Conservation (phyloP, 2,797 vertebrate genomes). For the Diplodus puntazzo region DNA sequence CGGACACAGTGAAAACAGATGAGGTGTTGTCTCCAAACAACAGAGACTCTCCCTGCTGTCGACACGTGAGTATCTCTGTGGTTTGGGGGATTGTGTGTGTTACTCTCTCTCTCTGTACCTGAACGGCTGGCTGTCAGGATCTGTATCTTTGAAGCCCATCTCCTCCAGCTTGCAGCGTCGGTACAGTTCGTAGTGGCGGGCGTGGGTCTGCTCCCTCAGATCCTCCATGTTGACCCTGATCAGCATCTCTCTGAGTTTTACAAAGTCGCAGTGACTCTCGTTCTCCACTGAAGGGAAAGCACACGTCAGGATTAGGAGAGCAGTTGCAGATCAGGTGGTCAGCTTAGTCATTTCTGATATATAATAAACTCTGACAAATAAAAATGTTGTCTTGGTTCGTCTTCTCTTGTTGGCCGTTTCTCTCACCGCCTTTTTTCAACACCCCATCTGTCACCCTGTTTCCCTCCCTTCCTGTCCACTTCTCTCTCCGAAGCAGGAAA, state of each 20-base stretch:
- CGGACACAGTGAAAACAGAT: neutral
- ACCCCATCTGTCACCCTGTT: constrained; percentile 50
- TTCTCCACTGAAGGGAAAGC: constrained; percentile 90
- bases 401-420: constrained; percentile 13
- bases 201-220: constrained; percentile 96
- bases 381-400: neutral
- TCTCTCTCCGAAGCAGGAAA: constrained; percentile 48
- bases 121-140: constrained; percentile 97
- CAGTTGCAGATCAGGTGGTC: neutral
- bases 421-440: constrained; percentile 33
- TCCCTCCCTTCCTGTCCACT: constrained; percentile 31
- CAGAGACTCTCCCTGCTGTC: constrained; percentile 8
- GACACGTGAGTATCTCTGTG: constrained; percentile 14
- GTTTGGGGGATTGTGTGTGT: constrained; percentile 1
- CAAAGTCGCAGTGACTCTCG: constrained; percentile 98
- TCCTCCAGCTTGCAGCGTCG: constrained; percentile 97
- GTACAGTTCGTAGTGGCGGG: constrained; percentile 97
- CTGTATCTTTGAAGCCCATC: constrained; percentile 99
- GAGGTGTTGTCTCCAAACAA: constrained; percentile 15
- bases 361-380: neutral
- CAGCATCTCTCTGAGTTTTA: constrained; percentile 97
- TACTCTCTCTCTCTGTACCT: constrained; percentile 82
- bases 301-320: constrained; percentile 5
- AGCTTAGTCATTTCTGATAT: neutral
- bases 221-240: constrained; percentile 99